These are phyloP conservation scores for Cataglyphis hispanica DNA, from an alignment of 1,140 invertebrate genomes.

Conservation along the genomic window DNA sequence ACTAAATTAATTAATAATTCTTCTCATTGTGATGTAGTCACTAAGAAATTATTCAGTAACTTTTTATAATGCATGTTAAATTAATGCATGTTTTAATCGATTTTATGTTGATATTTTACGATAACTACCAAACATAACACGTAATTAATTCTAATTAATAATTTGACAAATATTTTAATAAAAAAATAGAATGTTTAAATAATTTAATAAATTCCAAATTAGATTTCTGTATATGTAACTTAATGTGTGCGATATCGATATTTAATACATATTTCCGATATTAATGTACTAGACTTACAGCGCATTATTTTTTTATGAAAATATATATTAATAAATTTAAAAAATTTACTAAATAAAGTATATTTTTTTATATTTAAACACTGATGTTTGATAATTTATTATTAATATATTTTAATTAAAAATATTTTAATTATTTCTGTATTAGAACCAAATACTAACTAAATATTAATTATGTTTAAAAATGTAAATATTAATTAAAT, in stretches of 20 bases:
- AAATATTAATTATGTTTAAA: not conserved
- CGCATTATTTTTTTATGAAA: not conserved
- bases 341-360: not conserved
- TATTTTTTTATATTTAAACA: not conserved
- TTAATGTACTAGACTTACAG: no score
- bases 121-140: not conserved
- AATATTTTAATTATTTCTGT: conserved; percentile 12
- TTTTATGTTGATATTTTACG: not conserved
- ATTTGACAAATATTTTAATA: not conserved
- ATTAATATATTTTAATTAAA: not conserved
- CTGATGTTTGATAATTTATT: no score
- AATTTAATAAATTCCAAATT: conserved; percentile 2
- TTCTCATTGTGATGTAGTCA: not conserved
- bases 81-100: not conserved
- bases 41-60: not conserved
- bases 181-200: conserved; percentile 5
- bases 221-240: not conserved
- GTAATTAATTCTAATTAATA: not conserved
- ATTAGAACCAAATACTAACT: not conserved
- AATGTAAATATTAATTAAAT: not conserved
- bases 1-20: not conserved
- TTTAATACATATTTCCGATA: not conserved
- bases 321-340: not conserved
- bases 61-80: conserved; percentile 20
- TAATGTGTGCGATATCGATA: not conserved